phyloP scores from a whole-genome alignment of 2,113 vertebrate genomes.

The Lampris megalopsis region DNA sequence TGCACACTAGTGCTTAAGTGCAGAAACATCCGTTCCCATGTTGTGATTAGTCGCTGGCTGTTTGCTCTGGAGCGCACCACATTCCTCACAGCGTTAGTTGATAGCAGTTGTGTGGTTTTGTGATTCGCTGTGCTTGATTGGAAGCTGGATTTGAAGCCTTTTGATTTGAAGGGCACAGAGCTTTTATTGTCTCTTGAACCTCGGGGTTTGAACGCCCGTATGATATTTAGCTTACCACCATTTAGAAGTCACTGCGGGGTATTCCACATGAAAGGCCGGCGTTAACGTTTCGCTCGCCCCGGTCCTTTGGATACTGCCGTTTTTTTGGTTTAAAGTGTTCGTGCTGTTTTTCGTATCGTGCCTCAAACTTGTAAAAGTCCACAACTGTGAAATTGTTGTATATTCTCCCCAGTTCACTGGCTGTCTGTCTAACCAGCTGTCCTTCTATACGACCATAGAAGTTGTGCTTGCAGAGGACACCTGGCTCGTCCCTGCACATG shows the following conservation, averaged over 20 bases:
- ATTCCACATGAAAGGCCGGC: slow-evolving; percentile 34
- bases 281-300: neutral
- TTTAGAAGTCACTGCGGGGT: slow-evolving; percentile 49
- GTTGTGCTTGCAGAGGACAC: slow-evolving; percentile 75
- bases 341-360: slow-evolving; percentile 23
- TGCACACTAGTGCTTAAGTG: slow-evolving; percentile 25
- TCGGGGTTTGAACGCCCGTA: slow-evolving; percentile 50
- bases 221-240: slow-evolving; percentile 50
- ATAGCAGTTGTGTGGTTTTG: slow-evolving; percentile 74
- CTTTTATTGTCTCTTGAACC: slow-evolving; percentile 71
- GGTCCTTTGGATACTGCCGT: neutral
- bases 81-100: slow-evolving; percentile 74
- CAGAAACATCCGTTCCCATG: slow-evolving; percentile 52
- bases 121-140: slow-evolving; percentile 68
- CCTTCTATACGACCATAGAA: slow-evolving; percentile 64
- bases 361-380: slow-evolving; percentile 10
- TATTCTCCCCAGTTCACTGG: slow-evolving; percentile 49
- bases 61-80: slow-evolving; percentile 69
- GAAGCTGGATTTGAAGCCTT: slow-evolving; percentile 43
- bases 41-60: slow-evolving; percentile 70
- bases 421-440: slow-evolving; percentile 53
- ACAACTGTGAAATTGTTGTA: slow-evolving; percentile 44
- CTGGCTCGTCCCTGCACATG: slow-evolving; percentile 73
- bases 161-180: slow-evolving; percentile 57
- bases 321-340: neutral